Percentiles rank a stretch among this genome's conserved stretches.
Evolutionary conservation across 1,140 invertebrate genomes (phyloP).

Genomic region (Lineus longissimus): DNA sequence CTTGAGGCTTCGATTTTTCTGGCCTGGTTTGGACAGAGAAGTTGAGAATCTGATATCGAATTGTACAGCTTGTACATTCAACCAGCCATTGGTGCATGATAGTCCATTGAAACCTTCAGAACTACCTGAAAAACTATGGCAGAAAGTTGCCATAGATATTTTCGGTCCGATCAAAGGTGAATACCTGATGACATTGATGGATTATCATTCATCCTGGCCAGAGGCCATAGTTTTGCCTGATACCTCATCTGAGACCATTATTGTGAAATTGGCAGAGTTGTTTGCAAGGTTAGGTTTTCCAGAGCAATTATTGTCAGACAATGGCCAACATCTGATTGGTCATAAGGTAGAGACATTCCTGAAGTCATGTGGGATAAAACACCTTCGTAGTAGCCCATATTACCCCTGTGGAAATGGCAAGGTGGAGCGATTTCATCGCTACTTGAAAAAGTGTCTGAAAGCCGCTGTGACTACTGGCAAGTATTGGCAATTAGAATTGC

Average conservation of each 20-base stretch:
- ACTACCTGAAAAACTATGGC: background rate
- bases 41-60: background rate
- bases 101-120: background rate
- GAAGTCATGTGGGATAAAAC: background rate
- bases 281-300: background rate
- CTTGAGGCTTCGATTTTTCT: background rate
- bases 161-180: background rate
- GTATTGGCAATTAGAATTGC: background rate
- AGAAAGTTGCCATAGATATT: background rate
- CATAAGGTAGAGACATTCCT: background rate
- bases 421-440: background rate
- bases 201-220: background rate
- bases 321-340: background rate
- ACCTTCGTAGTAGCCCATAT: background rate
- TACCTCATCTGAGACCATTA: background rate
- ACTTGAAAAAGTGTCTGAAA: background rate
- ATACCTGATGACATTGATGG: background rate
- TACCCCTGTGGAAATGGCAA: background rate
- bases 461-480: background rate
- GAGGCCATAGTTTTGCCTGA: background rate
- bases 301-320: background rate
- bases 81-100: background rate
- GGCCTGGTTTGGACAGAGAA: background rate
- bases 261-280: background rate
- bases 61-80: background rate